Evolutionary conservation across 1,140 invertebrate genomes (phyloP).

Genomic region (Caenorhabditis remanei): DNA sequence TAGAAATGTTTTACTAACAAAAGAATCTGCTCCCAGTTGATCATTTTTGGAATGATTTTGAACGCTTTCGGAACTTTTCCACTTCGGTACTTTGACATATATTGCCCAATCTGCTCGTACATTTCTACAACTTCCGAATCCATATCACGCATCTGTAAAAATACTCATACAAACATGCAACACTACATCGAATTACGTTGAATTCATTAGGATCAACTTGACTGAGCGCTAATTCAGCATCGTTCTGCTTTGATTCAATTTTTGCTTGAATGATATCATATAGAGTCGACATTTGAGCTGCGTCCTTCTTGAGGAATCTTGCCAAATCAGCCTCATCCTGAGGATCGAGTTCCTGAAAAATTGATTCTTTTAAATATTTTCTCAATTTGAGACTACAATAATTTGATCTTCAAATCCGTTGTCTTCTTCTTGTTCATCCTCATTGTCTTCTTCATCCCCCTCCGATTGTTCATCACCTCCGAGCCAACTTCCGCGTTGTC

Average conservation of each 20-base stretch:
- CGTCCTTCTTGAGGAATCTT: conserved; percentile 67
- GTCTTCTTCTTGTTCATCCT: conserved; percentile 63
- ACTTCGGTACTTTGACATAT: conserved; percentile 89
- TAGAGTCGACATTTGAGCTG: conserved; percentile 62
- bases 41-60: conserved; percentile 91
- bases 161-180: neutral
- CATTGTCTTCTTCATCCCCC: conserved; percentile 64
- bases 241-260: conserved; percentile 69
- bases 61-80: conserved; percentile 98
- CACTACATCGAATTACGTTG: conserved; percentile 29
- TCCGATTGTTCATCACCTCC: conserved; percentile 62
- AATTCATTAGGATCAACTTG: conserved; percentile 62
- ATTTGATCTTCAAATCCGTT: conserved; percentile 65
- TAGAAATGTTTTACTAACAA: conserved; percentile 63
- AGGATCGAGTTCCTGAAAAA: conserved; percentile 65
- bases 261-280: conserved; percentile 72
- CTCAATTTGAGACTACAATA: conserved; percentile 52
- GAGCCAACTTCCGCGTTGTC: conserved; percentile 61
- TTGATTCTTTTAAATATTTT: conserved; percentile 12
- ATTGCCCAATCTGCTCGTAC: conserved; percentile 90
- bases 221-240: conserved; percentile 59
- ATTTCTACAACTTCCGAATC: conserved; percentile 85
- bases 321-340: conserved; percentile 70
- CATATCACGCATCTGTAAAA: conserved; percentile 78
- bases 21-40: conserved; percentile 89